Base-by-base conservation (phyloP, 2,113 vertebrate species). In the Corydoras maculifer region DNA sequence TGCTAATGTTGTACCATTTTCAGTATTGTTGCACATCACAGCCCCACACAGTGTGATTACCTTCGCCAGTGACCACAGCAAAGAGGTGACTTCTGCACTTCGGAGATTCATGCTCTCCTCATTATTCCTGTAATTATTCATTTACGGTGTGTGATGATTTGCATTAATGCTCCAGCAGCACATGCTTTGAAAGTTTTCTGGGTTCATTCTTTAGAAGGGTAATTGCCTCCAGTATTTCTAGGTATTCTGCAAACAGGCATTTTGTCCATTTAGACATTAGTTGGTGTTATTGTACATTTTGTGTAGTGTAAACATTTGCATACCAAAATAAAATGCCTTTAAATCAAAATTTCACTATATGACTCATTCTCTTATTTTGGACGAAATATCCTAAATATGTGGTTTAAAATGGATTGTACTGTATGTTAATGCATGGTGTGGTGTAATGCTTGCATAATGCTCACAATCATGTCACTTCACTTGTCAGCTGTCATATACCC, bases 231-330 rank as follows among this genome's bases (percentile, higher is more conserved):
- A 14, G 43, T 12, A 25, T 48, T 68, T 66, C 29, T n/a, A 58
- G 35, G 57, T 61, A 30, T 43, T 61, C 59, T 13, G 51, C 60
- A 68, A 48, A 68, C 64, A 43, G 55, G 58, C 53, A 43, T 62
- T 67, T 61, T 66, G 48, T 67, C 50, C 32, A 60, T 74, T 68
- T 57, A 73, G 72, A 62, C 65, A 32, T 73, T 43, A 43, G 58
- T 43, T 73, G 69, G 78, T 65, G 69, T 68, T 64, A 58, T 72
- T 81, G 78, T 82, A 83, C 70, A 79, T 65, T 74, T 67, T 60
- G 68, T 69, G 63, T 62, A 72, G 70, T 80, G 72, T 79, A 80
- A 54, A 70, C 9, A 71, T 73, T 70, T 82, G 68, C 68, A 60
- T 75, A 75, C 61, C 49, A 77, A 72, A 76, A 65, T 57, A 62